Base-by-base conservation (phyloP, 2,797 vertebrate genomes). In the Apodemus agrarius region DNA sequence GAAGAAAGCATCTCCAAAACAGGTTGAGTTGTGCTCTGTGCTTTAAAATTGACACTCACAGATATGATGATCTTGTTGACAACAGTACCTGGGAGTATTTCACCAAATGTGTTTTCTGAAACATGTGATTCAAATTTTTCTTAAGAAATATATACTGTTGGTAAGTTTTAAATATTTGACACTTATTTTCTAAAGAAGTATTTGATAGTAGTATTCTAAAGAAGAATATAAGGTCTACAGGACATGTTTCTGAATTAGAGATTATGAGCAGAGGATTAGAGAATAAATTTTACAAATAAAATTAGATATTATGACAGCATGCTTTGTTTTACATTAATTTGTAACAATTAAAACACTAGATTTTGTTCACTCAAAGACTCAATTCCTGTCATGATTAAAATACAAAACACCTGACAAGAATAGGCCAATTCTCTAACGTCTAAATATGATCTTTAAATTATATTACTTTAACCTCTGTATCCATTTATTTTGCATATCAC, bases 321-420 rank as follows among this genome's bases (percentile, higher is more conserved):
- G 6, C 1, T 34, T 88, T 86, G 24, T 72, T 82, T 93, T 80
- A 91, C 29, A 29, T 88, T 92, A 63, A 3, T 85, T 87, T 96
- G 26, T 79, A 80, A 88, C 26, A 96, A 97, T 78, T 97, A 96
- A 97, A 85, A 52, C 86, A 26, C 88, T 3, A 10, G 21, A 76
- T 13, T 0, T 10, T 91, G 69, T 79, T 92, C 29, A 90, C 12
- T 63, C 19, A 87, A 84, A 69, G 2, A 67, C 87, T 11, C 6
- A 37, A 21, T 92, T 84, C 26, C 61, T 90, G 3, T 6, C 40
- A 90, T 93, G 14, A 86, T 54, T 72, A 90, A 87, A 93, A 83
- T 90, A 81, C 24, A 49, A 24, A 90, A 85, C n/a, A 69, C 12
- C 5, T 81, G 78, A 14, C 2, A 59, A 85, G 17, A 85, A 19